Percentiles rank a stretch among this genome's conserved stretches.
Conservation (phyloP, 2,113 vertebrate genomes). For the Tauraco erythrolophus region DNA sequence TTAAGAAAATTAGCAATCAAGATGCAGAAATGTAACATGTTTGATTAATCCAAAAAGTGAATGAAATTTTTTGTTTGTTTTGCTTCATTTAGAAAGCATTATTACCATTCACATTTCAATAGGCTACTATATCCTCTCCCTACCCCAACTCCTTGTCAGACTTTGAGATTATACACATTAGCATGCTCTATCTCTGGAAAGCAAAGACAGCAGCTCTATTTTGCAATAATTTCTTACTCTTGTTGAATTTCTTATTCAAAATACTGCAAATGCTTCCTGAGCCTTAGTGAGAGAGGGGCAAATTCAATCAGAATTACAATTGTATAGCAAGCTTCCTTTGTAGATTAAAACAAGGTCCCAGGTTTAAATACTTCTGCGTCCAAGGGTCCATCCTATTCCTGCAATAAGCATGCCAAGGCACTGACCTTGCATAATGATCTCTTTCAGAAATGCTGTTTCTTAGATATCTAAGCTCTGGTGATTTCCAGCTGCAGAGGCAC, state of each 20-base stretch:
- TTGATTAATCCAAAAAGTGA: neutral
- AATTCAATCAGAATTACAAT: slow-evolving; percentile 1
- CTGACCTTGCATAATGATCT: neutral
- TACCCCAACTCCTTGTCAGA: neutral
- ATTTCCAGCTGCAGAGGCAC: neutral
- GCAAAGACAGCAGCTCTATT: slow-evolving; percentile 9
- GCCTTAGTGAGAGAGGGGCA: neutral
- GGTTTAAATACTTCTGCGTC: neutral
- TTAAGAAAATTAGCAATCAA: neutral
- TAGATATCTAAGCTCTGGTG: neutral
- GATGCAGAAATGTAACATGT: neutral
- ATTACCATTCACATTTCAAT: slow-evolving; percentile 1
- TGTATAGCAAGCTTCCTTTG: neutral
- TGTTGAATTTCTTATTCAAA: neutral
- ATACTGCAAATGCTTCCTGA: neutral
- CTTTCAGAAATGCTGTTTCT: neutral
- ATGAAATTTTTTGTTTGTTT: neutral
- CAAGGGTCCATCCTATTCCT: neutral
- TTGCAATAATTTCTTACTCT: neutral
- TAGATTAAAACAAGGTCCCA: neutral
- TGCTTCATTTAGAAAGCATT: neutral
- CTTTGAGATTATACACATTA: slow-evolving; percentile 27
- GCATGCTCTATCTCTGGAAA: slow-evolving; percentile 4
- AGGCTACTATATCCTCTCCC: neutral
- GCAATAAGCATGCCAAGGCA: neutral